Conservation (phyloP, 2,113 vertebrate genomes). For the Mormoops blainvillei region DNA sequence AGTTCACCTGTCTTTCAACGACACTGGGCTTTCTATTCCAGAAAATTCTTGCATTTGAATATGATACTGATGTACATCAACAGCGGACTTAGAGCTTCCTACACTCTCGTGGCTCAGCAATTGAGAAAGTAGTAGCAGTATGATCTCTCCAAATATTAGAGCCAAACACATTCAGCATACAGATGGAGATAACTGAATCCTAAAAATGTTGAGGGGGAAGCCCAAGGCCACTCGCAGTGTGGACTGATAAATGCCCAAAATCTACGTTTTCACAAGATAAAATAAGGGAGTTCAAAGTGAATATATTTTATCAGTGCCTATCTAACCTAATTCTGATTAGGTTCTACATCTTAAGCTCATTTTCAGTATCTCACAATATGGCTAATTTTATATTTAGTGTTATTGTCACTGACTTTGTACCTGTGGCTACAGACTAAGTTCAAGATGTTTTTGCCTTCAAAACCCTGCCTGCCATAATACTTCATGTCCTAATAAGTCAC, state of each 20-base stretch:
- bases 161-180: not conserved
- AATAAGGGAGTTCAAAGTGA: not conserved
- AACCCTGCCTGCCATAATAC: not conserved
- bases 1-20: not conserved
- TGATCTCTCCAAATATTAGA: not conserved
- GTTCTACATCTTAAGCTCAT: not conserved
- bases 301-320: not conserved
- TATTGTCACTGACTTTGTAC: not conserved
- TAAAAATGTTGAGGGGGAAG: not conserved
- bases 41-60: not conserved
- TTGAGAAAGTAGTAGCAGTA: not conserved
- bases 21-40: not conserved
- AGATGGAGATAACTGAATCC: not conserved
- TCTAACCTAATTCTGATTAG: not conserved
- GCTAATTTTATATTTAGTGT: not conserved
- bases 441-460: not conserved
- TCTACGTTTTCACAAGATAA: not conserved
- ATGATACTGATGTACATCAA: not conserved
- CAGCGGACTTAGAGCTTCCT: not conserved
- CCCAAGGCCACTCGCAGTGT: not conserved
- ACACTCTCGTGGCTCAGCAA: accelerated
- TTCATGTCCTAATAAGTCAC: not conserved
- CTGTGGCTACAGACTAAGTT: not conserved
- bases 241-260: not conserved
- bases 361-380: not conserved